Percentiles rank a stretch among this genome's conserved stretches.
phyloP scores from a whole-genome alignment of 2,113 vertebrate genomes.

The Neopipo cinnamomea region DNA sequence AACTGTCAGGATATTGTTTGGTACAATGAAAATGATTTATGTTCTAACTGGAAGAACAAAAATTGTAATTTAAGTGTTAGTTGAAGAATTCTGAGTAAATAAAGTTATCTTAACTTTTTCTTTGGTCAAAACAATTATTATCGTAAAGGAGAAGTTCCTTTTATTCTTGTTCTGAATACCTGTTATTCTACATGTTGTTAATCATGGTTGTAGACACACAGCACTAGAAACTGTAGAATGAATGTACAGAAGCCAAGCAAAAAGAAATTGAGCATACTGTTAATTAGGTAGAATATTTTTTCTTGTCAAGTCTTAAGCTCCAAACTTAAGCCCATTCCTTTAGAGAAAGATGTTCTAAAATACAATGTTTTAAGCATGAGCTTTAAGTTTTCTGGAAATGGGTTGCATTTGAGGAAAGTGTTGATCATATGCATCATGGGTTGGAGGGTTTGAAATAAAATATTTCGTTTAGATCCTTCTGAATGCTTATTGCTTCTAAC shows the following conservation, averaged over 20 bases:
- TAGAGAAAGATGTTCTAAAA: background rate
- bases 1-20: background rate
- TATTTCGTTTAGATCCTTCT: background rate
- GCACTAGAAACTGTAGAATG: background rate
- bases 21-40: background rate
- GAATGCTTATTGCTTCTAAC: slow-evolving; percentile 47
- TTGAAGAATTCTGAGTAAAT: background rate
- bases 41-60: background rate
- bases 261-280: background rate
- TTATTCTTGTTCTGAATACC: background rate
- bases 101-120: background rate
- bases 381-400: background rate
- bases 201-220: background rate
- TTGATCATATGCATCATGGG: background rate
- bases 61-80: background rate
- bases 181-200: background rate
- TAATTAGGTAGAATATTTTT: background rate
- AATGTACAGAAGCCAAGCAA: background rate
- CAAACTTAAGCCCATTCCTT: background rate
- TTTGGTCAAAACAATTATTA: background rate
- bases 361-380: background rate
- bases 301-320: background rate
- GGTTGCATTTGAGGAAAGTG: slow-evolving; percentile 39
- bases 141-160: background rate
- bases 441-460: background rate